Base-by-base conservation (phyloP, 2,113 vertebrate species). In the Epinephelus moara region DNA sequence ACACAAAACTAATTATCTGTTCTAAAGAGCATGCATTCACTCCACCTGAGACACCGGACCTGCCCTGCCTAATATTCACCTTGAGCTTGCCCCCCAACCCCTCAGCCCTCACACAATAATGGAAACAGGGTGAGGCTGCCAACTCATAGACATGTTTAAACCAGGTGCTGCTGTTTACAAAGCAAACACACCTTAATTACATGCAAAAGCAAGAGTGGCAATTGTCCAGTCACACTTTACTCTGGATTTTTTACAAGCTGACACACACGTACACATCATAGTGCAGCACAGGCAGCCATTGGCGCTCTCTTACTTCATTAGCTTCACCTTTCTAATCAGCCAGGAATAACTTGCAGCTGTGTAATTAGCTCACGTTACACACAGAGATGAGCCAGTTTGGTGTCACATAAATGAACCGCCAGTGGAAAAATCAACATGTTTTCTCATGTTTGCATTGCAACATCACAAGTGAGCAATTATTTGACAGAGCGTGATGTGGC, bases 151-250 rank as follows among this genome's bases (percentile, higher is more conserved):
- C 55, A 19, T 4, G 5, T 56, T 12, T 82, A 37, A 74, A 80
- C 76, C 85, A 71, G 63, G 42, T 6, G 63, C 18, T 67, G 11
- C 30, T 87, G 86, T 90, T 78, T 86, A 84, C 91, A 89, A 68
- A 74, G 69, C 75, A 92, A 92, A 93, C 89, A 90, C 27, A 11
- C 69, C 82, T 49, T 37, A 10, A 86, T 88, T 56, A 61, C 53
- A 42, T 33, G 17, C 69, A 1, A 52, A 80, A 19, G 0, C 3
- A 61, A 66, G 19, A 37, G 9, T 0, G 0, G 25, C 27, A 72
- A 62, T 11, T n/a, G 33, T 64, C n/a, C 33, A 55, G n/a, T 6
- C 3, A 70, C 62, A 61, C 52, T 40, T 25, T 7, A 55, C 21
- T 18, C 10, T 14, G 42, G 42, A 45, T 12, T 71, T 50, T 72